Base-by-base conservation (phyloP, 2,113 vertebrate species). In the Cyanoramphus novaezelandiae region DNA sequence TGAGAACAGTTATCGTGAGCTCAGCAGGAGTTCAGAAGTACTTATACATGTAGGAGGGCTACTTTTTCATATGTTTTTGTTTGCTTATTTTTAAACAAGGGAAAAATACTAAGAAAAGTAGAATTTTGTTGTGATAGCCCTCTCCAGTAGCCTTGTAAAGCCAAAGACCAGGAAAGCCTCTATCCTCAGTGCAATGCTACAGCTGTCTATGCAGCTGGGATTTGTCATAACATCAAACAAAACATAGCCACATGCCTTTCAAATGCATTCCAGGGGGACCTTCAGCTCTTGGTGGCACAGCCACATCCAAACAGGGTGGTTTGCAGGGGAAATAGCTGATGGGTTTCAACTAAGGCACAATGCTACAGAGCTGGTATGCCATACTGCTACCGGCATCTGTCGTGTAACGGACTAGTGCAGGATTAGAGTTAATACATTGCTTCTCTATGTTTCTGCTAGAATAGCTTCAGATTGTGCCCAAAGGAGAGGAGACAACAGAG, bases 341-440 rank as follows among this genome's bases (percentile, higher is more conserved):
- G 3, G 74, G 44, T 47, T 82, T 68, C 3, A 1, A 31, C 49
- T 20, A 21, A 79, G 71, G 53, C 7, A 27, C 33, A 1, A 3
- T 8, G 17, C 86, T 84, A 68, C 29, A 29, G 80, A 21, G 64
- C 46, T 6, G 6, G 25, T 11, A 12, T 3, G 18, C 57, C 27
- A 4, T 8, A 11, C 18, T 10, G 53, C 64, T 75, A 8, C 23
- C 60, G 68, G 35, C 35, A 55, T 68, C 60, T 47, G 37, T 53
- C 0, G 0, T 17, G n/a, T 31, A 20, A 39, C 20, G 4, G 4
- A 1, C 17, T 52, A 4, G 24, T 2, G 0, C 9, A 25, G 76
- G 23, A 43, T 55, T 84, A 72, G 35, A 35, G 49, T 31, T 27
- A 24, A 41, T 17, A 4, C 4, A 10, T 41, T 91, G 50, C 14